A percentile compares a stretch with the other conserved stretches of the same genome.
Conservation (phyloP, 2,113 vertebrate genomes). For the Albula goreensis region DNA sequence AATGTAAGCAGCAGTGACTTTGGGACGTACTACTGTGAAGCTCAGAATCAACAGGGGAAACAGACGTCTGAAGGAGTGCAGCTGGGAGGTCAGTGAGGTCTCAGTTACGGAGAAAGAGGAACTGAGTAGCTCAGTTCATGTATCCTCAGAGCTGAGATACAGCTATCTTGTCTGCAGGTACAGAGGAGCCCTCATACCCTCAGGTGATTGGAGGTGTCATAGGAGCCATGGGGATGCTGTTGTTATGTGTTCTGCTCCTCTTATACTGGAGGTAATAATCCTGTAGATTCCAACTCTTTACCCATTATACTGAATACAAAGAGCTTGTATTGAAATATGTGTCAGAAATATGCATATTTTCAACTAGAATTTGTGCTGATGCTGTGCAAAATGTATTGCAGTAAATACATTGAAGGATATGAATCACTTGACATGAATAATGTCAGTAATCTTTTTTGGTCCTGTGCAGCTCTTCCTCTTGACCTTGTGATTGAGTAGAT, state of each 20-base stretch:
- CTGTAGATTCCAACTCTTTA: not conserved
- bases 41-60: constrained; percentile 34
- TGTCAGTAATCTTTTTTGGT: not conserved
- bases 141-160: not conserved
- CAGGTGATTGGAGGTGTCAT: constrained; percentile 1
- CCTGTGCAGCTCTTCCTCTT: not conserved
- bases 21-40: constrained; percentile 42
- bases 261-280: constrained; percentile 18
- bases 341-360: not conserved
- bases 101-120: not conserved
- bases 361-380: not conserved
- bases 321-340: not conserved
- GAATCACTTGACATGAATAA: not conserved
- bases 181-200: not conserved
- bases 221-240: constrained; percentile 1
- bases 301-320: not conserved
- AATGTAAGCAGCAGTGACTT: not conserved
- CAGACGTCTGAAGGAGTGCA: not conserved
- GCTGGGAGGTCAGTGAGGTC: constrained; percentile 10
- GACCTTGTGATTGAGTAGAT: not conserved
- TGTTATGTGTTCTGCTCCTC: not conserved
- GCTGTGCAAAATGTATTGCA: not conserved
- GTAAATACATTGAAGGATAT: not conserved
- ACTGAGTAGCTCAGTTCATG: not conserved
- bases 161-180: not conserved